phyloP scores from a whole-genome alignment of 2,113 vertebrate genomes.

The Oncorhynchus clarkii region DNA sequence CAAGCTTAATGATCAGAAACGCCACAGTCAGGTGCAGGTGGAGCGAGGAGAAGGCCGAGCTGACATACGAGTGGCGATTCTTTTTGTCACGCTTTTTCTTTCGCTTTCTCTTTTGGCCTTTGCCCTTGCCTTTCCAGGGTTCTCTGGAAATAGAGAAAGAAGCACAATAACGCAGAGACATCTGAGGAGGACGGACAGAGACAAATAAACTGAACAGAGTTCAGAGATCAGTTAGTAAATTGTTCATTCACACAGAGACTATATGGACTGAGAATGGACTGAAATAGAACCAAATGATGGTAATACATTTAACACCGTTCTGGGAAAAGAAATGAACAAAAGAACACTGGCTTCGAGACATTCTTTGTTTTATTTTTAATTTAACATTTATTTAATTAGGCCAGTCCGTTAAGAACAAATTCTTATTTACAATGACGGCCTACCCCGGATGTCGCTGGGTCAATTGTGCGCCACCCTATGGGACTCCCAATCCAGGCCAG shows the following conservation, averaged over 20 bases:
- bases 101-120: conserved; percentile 95
- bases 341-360: neutral
- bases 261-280: neutral
- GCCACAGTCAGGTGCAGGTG: conserved; percentile 75
- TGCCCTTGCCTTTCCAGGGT: conserved; percentile 90
- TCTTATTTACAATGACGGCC: too few relatives aligned
- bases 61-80: conserved; percentile 90
- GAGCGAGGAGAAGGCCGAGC: conserved; percentile 77
- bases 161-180: conserved; percentile 66
- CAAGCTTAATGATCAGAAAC: conserved; percentile 72
- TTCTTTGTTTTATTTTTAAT: too few relatives aligned
- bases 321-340: neutral
- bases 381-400: too few relatives aligned
- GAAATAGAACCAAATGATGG: too few relatives aligned
- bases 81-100: conserved; percentile 95
- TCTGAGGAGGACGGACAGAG: conserved; percentile 47
- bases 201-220: neutral
- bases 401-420: too few relatives aligned
- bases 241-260: neutral
- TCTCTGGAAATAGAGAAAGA: conserved; percentile 89
- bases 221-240: neutral
- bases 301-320: neutral
- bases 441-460: too few relatives aligned
- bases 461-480: too few relatives aligned
- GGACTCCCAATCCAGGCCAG: too few relatives aligned